A percentile compares a stretch with the other conserved stretches of the same genome.
Conservation (phyloP, 1,140 invertebrate species). For the Steinernema feltiae region DNA sequence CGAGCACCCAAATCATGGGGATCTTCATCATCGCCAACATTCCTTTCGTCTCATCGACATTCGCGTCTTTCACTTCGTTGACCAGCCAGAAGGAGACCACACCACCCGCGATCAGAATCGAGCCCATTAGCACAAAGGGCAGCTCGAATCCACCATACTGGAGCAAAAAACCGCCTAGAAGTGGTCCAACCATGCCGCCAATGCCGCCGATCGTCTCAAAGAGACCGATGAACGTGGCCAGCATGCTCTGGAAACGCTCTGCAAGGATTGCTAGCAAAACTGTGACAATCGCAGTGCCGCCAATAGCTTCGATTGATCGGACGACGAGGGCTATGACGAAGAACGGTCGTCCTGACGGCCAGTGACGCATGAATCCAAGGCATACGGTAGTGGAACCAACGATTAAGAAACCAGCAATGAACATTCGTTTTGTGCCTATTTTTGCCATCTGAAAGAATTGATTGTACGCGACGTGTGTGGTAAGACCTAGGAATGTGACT, state of each 20-base stretch:
- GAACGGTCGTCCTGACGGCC: background rate
- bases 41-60: background rate
- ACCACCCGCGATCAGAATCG: background rate
- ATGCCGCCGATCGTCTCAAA: background rate
- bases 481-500: no score
- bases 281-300: background rate
- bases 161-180: background rate
- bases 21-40: background rate
- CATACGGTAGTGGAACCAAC: background rate
- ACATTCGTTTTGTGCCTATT: background rate
- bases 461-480: no score
- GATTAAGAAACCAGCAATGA: background rate
- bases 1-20: background rate
- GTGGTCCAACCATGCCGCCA: background rate
- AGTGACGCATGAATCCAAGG: background rate
- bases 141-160: background rate
- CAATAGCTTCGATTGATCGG: background rate
- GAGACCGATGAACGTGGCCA: background rate
- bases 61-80: background rate
- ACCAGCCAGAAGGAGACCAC: background rate
- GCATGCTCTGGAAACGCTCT: background rate
- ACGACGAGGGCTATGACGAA: background rate
- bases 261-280: background rate
- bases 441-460: constrained; percentile 1
- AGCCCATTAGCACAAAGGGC: background rate